Evolutionary conservation across 2,888 invertebrate genomes (phyloP).

Genomic region (Leptodirus hochenwartii): DNA sequence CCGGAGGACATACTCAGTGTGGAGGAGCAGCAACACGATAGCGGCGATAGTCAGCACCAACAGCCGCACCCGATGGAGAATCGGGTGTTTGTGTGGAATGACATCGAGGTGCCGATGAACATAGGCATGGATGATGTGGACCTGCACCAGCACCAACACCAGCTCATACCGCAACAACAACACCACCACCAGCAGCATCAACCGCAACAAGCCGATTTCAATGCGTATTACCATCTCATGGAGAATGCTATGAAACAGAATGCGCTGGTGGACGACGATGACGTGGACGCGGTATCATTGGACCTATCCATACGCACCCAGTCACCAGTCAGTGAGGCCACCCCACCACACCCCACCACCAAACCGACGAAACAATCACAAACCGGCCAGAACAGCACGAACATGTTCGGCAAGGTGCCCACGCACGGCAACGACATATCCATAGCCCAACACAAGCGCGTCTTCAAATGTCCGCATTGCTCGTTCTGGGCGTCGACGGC

Average conservation of each 20-base stretch:
- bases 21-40: conserved; percentile 14
- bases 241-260: too few relatives aligned
- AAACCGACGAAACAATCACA: conserved; percentile 5
- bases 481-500: conserved; percentile 86
- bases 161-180: neutral
- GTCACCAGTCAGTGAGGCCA: conserved; percentile 24
- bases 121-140: conserved; percentile 20
- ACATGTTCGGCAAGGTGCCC: conserved; percentile 34
- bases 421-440: conserved; percentile 38
- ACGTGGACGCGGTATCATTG: conserved; percentile 23
- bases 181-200: too few relatives aligned
- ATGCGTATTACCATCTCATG: too few relatives aligned
- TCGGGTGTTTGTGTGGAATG: conserved; percentile 67
- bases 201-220: too few relatives aligned
- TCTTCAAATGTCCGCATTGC: conserved; percentile 85
- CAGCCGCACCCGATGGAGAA: conserved; percentile 64
- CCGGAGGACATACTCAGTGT: conserved; percentile 13
- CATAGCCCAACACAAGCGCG: conserved; percentile 51
- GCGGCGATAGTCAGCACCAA: conserved; percentile 15
- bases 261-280: conserved; percentile 22
- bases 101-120: conserved; percentile 29
- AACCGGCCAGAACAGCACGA: conserved; percentile 13
- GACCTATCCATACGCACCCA: conserved; percentile 25
- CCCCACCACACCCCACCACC: conserved; percentile 11
- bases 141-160: conserved; percentile 24